Conservation (phyloP, 1,140 invertebrate species). For the fruit fly (Drosophila melanogaster) region Release_6_plus_ISO1_MT NT_033779.5:12876501-12877000, state of each 20-base stretch:
- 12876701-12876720: conserved; percentile 8
- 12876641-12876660: conserved; percentile 81
- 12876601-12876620: conserved; percentile 48
- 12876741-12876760: conserved; percentile 83
- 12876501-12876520: no score
- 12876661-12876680: conserved; percentile 83
- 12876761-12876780: conserved; percentile 82
- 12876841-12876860: conserved; percentile 27
- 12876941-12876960: conserved; percentile 83
- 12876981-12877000: conserved; percentile 9
- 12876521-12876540: no score
- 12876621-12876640: conserved; percentile 74
- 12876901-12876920: conserved; percentile 40
- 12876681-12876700: conserved; percentile 43
- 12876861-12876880: conserved; percentile 38
- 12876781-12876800: conserved; percentile 83
- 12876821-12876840: conserved; percentile 50
- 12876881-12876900: conserved; percentile 48
- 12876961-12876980: conserved; percentile 72
- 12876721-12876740: conserved; percentile 15
- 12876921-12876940: conserved; percentile 75
- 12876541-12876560: background rate
- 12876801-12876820: conserved; percentile 84
- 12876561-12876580: background rate
- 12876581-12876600: conserved; percentile 20